Percentiles rank a stretch among this genome's conserved stretches.
Conservation (phyloP, 2,888 invertebrate genomes). For the Cremastobaeus sp. region DNA sequence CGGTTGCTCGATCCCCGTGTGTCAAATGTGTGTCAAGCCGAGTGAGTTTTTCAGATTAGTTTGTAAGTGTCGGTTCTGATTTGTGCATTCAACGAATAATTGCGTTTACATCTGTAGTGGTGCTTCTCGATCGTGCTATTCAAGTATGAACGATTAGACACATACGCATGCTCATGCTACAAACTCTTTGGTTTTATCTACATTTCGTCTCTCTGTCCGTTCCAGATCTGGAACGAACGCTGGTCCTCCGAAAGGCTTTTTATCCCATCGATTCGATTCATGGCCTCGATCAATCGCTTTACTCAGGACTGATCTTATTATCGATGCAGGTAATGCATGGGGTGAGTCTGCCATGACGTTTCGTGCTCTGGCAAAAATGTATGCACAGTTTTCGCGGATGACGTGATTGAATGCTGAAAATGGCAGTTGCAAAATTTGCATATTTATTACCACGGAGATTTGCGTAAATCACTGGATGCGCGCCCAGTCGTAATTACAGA, state of each 20-base stretch:
- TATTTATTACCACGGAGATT: too few species aligned
- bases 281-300: constrained; percentile 1
- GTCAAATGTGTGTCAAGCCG: constrained; percentile 18
- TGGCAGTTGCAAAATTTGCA: too few species aligned
- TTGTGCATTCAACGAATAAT: constrained; percentile 24
- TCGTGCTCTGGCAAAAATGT: too few species aligned
- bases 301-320: too few species aligned
- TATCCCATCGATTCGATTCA: constrained; percentile 30
- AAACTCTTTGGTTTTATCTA: constrained; percentile 28
- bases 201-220: constrained; percentile 11
- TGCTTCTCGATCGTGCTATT: constrained; percentile 46
- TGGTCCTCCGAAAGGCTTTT: constrained; percentile 23
- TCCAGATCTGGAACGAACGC: constrained; percentile 33
- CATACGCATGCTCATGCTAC: constrained; percentile 58
- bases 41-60: constrained; percentile 9
- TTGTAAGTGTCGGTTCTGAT: constrained; percentile 12
- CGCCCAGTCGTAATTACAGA: too few species aligned
- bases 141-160: constrained; percentile 43
- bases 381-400: too few species aligned
- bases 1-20: background rate
- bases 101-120: constrained; percentile 20
- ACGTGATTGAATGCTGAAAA: too few species aligned
- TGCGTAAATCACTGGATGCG: too few species aligned
- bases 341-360: constrained; percentile 6
- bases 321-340: constrained; percentile 8